phyloP scores from a whole-genome alignment of 2,888 invertebrate genomes.

The Carpatolechia fugitivella region DNA sequence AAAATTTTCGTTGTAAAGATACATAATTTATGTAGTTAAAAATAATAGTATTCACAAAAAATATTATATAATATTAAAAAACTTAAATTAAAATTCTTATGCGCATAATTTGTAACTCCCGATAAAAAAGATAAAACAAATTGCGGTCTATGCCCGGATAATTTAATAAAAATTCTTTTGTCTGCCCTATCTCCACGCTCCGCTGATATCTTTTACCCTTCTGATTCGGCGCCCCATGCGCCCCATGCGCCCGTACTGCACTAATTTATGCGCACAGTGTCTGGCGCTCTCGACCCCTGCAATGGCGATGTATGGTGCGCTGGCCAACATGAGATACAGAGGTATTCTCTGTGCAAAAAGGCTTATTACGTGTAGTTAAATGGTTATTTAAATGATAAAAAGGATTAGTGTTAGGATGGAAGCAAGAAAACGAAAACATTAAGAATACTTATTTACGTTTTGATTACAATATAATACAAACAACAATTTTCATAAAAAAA shows the following conservation, averaged over 20 bases:
- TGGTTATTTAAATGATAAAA: no score
- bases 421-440: no score
- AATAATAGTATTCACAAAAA: no score
- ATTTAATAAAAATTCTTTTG: constrained; percentile 5
- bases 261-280: constrained; percentile 67
- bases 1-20: no score
- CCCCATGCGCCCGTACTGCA: constrained; percentile 30
- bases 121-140: background rate
- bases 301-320: background rate
- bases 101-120: background rate
- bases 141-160: background rate
- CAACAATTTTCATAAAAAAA: no score
- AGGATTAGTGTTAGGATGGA: no score
- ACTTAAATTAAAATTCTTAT: background rate
- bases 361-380: no score
- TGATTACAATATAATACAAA: no score
- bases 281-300: constrained; percentile 29
- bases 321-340: constrained; percentile 8
- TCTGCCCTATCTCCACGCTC: constrained; percentile 23
- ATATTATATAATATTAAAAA: no score
- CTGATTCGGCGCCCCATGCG: constrained; percentile 36
- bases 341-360: background rate
- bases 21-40: no score
- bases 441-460: no score
- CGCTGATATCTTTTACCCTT: constrained; percentile 43